phyloP scores from a whole-genome alignment of 2,797 vertebrate genomes.

The Epinephelus malabaricus region DNA sequence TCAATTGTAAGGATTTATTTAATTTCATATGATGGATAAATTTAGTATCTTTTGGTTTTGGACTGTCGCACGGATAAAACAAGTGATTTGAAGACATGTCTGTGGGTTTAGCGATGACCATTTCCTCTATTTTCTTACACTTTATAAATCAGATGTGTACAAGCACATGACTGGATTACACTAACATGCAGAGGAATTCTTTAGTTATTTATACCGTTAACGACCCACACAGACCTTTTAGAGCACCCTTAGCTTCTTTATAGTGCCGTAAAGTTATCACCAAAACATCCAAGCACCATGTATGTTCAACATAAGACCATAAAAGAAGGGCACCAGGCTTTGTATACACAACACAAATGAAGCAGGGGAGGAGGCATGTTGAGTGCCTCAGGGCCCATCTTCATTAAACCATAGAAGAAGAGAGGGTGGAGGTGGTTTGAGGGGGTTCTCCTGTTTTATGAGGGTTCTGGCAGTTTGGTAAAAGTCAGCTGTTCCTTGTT shows the following conservation, averaged over 20 bases:
- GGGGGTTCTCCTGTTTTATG: slow-evolving; percentile 38
- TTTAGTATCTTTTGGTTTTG: too few species aligned
- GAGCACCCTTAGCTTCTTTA: not conserved
- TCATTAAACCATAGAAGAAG: slow-evolving; percentile 8
- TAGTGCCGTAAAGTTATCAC: not conserved
- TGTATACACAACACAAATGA: not conserved
- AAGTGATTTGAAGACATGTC: not conserved
- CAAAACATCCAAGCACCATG: slow-evolving; percentile 2
- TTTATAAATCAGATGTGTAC: not conserved
- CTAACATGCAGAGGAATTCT: not conserved
- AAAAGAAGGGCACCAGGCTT: not conserved
- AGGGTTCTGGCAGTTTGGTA: slow-evolving; percentile 31
- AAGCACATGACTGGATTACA: not conserved
- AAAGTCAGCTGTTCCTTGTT: slow-evolving; percentile 66
- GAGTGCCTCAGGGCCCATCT: not conserved
- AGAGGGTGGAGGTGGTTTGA: slow-evolving; percentile 1
- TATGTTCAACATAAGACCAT: not conserved
- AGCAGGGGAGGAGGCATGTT: not conserved
- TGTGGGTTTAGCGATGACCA: not conserved
- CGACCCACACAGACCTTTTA: too few species aligned
- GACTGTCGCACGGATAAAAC: too few species aligned
- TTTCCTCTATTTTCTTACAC: not conserved
- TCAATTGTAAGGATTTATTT: too few species aligned
- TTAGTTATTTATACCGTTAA: not conserved
- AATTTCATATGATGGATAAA: too few species aligned